Evolutionary conservation across 2,888 invertebrate species (phyloP).

Genomic region (Thecocarcelia acutangulata): DNA sequence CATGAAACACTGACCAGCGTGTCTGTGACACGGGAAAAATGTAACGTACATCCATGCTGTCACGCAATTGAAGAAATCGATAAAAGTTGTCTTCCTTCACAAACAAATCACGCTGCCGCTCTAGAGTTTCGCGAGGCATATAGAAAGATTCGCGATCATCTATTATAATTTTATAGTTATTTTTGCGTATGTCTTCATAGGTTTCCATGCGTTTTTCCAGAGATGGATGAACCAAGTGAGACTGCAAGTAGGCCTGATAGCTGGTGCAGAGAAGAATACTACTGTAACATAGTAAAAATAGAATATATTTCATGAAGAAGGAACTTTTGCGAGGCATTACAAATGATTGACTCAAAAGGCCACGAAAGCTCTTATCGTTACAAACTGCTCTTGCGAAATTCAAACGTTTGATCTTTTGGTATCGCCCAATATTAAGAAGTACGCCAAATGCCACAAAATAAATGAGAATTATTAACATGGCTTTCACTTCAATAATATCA

Average conservation of each 20-base stretch:
- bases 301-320: conserved; percentile 47
- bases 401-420: neutral
- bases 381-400: conserved; percentile 19
- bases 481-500: conserved; percentile 44
- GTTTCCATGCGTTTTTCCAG: conserved; percentile 51
- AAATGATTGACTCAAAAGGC: conserved; percentile 63
- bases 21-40: conserved; percentile 52
- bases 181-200: conserved; percentile 59
- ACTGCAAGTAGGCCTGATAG: conserved; percentile 63
- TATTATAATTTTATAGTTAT: conserved; percentile 57
- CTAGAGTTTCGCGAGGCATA: neutral
- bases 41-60: conserved; percentile 51
- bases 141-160: neutral
- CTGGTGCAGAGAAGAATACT: conserved; percentile 61
- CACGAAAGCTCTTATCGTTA: conserved; percentile 60
- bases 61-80: conserved; percentile 28
- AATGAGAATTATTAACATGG: conserved; percentile 41
- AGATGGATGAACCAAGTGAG: conserved; percentile 55
- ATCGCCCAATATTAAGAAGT: conserved; percentile 30
- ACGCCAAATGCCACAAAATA: conserved; percentile 28
- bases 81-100: neutral
- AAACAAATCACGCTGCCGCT: conserved; percentile 36
- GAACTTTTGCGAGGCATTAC: conserved; percentile 41
- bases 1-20: conserved; percentile 54
- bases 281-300: conserved; percentile 49